phyloP scores from a whole-genome alignment of 2,888 invertebrate genomes.

The Anarsia innoxiella region DNA sequence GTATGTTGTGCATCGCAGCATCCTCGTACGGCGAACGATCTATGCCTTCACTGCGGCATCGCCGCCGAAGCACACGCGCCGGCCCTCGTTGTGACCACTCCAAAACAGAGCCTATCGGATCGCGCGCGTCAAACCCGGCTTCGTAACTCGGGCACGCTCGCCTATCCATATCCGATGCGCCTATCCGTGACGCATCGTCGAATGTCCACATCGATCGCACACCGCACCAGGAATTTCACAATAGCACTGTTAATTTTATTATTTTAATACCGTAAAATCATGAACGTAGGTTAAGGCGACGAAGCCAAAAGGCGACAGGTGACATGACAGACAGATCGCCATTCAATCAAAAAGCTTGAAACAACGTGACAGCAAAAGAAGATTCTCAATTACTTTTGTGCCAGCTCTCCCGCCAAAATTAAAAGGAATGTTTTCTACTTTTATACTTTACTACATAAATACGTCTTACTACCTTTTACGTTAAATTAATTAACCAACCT shows the following conservation, averaged over 20 bases:
- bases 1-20: conserved; percentile 44
- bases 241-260: conserved; percentile 62
- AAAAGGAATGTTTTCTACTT: conserved; percentile 34
- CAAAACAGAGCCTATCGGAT: conserved; percentile 57
- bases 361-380: no score
- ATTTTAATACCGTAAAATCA: conserved; percentile 46
- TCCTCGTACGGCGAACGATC: conserved; percentile 69
- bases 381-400: no score
- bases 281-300: conserved; percentile 39
- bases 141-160: conserved; percentile 63
- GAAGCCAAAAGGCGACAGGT: conserved; percentile 58
- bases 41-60: conserved; percentile 69
- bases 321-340: conserved; percentile 63
- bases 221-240: conserved; percentile 47
- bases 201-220: conserved; percentile 56
- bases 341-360: conserved; percentile 44
- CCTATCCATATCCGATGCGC: conserved; percentile 64
- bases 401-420: conserved; percentile 67
- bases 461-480: no score
- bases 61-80: conserved; percentile 61
- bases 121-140: conserved; percentile 64
- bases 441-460: no score
- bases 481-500: no score
- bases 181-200: conserved; percentile 58
- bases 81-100: conserved; percentile 56